Percentiles rank a stretch among this genome's conserved stretches.
Evolutionary conservation across 1,140 invertebrate species (phyloP).

Genomic region (Ips nitidus): DNA sequence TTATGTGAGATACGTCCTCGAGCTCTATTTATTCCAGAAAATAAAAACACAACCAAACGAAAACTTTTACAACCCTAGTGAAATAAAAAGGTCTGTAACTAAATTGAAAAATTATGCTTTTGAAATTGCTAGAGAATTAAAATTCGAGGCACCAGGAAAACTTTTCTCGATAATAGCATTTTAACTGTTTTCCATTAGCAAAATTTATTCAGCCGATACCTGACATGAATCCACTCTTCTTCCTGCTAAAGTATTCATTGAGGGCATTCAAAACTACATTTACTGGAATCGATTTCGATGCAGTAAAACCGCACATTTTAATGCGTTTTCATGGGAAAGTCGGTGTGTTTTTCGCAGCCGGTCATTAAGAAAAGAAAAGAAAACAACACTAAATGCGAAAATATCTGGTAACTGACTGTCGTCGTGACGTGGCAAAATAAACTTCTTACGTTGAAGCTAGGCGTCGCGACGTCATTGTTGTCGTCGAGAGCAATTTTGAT

Average conservation of each 20-base stretch:
- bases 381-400: neutral
- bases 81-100: no score
- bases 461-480: constrained; percentile 20
- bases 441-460: neutral
- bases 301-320: neutral
- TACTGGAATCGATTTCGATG: neutral
- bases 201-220: neutral
- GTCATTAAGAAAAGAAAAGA: neutral
- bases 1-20: no score
- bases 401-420: neutral
- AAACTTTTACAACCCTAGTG: no score
- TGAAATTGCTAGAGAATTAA: no score
- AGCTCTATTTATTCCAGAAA: no score
- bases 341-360: no score
- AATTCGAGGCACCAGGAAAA: no score
- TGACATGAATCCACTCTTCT: neutral
- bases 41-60: no score
- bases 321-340: no score
- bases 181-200: neutral
- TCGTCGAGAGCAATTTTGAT: constrained; percentile 24
- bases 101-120: no score
- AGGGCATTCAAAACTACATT: neutral
- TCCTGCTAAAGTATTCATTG: neutral
- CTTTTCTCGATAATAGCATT: no score
- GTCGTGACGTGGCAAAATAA: constrained; percentile 10